phyloP scores from a whole-genome alignment of 2,888 invertebrate genomes.

The Agrenia bidenticulata region DNA sequence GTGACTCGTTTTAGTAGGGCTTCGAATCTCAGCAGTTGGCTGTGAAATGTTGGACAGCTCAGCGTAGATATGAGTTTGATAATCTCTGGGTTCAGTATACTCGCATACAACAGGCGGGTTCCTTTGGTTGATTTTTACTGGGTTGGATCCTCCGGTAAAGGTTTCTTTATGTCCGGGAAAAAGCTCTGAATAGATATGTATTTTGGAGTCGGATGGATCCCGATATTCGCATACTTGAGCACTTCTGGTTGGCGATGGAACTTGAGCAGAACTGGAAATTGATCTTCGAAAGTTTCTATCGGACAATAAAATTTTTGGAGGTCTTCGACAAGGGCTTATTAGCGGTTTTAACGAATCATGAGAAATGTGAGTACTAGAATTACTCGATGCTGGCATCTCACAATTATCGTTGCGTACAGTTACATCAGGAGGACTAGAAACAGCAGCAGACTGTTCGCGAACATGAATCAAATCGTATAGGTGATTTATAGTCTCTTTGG shows the following conservation, averaged over 20 bases:
- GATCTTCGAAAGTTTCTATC: constrained; percentile 12
- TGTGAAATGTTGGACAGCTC: constrained; percentile 30
- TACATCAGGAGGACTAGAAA: constrained; percentile 53
- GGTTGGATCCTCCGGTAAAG: neutral
- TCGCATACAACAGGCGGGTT: constrained; percentile 46
- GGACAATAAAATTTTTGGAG: neutral
- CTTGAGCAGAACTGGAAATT: constrained; percentile 37
- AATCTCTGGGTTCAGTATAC: constrained; percentile 53
- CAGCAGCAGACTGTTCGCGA: constrained; percentile 35
- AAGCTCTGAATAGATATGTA: constrained; percentile 52
- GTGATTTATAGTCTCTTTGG: constrained; percentile 74
- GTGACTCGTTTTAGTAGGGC: constrained; percentile 52
- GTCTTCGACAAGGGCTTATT: neutral
- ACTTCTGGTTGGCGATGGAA: constrained; percentile 42
- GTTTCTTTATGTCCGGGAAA: constrained; percentile 12
- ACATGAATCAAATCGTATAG: constrained; percentile 66
- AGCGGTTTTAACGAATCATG: neutral
- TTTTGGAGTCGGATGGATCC: constrained; percentile 55
- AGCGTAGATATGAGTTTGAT: constrained; percentile 52
- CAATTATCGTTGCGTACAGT: constrained; percentile 44
- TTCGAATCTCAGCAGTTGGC: constrained; percentile 56
- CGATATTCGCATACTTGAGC: constrained; percentile 58
- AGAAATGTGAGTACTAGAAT: neutral
- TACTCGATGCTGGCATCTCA: neutral
- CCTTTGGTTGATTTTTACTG: neutral